phyloP scores from a whole-genome alignment of 2,888 invertebrate genomes.

The Orthosia incerta region DNA sequence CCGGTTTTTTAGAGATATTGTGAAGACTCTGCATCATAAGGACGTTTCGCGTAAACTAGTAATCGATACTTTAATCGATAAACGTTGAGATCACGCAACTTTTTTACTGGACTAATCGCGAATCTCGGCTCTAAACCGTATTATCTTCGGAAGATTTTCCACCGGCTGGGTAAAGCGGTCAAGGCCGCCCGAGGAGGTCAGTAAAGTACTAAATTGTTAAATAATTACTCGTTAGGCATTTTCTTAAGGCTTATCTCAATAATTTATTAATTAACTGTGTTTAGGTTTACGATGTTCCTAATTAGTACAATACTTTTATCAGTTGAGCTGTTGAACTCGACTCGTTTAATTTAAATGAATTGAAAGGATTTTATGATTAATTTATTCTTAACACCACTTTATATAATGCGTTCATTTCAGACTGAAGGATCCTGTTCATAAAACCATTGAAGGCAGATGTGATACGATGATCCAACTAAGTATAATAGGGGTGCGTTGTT shows the following conservation, averaged over 20 bases:
- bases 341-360: background rate
- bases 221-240: constrained; percentile 69
- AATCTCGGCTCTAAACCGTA: constrained; percentile 51
- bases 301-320: constrained; percentile 22
- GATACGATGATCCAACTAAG: background rate
- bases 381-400: background rate
- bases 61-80: constrained; percentile 63
- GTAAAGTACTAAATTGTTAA: constrained; percentile 61
- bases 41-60: constrained; percentile 23
- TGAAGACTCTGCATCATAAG: constrained; percentile 20
- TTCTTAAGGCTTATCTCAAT: constrained; percentile 53
- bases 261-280: constrained; percentile 47
- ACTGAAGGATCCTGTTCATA: background rate
- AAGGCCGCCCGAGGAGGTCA: constrained; percentile 78
- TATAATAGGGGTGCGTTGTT: too few species aligned
- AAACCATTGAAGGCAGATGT: background rate
- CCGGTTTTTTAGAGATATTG: background rate
- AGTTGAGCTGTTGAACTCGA: constrained; percentile 11
- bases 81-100: constrained; percentile 48
- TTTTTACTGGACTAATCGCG: constrained; percentile 32
- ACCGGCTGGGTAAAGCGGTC: constrained; percentile 78
- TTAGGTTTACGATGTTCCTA: constrained; percentile 32
- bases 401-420: background rate
- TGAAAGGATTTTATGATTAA: background rate
- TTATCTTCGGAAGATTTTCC: constrained; percentile 75